Conservation (phyloP, 2,113 vertebrate species). For the Perca flavescens region DNA sequence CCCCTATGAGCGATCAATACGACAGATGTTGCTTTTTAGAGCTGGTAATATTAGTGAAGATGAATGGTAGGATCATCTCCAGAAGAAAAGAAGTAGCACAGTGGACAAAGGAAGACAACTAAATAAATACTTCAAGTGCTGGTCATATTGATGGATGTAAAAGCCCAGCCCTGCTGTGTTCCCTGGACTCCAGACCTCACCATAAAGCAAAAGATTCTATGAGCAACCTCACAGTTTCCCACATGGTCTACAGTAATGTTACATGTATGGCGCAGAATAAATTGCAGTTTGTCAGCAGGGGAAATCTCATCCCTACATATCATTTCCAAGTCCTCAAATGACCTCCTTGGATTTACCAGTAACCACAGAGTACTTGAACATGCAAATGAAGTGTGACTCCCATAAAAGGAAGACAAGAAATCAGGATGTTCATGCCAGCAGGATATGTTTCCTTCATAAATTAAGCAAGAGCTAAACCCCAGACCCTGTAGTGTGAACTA, state of each 20-base stretch:
- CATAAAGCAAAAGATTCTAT: conserved; percentile 13
- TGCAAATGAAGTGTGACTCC: conserved; percentile 28
- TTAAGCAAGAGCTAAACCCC: conserved; percentile 48
- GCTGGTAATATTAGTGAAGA: conserved; percentile 36
- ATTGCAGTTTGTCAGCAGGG: conserved; percentile 27
- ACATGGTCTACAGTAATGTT: background rate
- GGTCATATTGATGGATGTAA: conserved; percentile 33
- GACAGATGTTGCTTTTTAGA: conserved; percentile 27
- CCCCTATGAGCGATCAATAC: conserved; percentile 43
- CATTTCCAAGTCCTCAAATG: background rate
- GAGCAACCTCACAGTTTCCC: background rate
- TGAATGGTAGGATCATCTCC: conserved; percentile 27
- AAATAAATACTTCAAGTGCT: conserved; percentile 3
- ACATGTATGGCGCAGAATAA: conserved; percentile 6
- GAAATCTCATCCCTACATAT: conserved; percentile 22
- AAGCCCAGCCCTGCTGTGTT: conserved; percentile 1
- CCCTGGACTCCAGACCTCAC: conserved; percentile 4
- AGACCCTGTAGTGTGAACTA: conserved; percentile 39
- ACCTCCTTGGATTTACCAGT: background rate
- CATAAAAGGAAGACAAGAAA: conserved; percentile 17
- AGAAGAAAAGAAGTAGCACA: conserved; percentile 5
- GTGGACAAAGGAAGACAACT: background rate
- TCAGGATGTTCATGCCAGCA: conserved; percentile 17
- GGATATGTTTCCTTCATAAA: conserved; percentile 47
- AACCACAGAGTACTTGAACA: background rate